Conservation (phyloP, 2,113 vertebrate genomes). For the Chaenocephalus aceratus region DNA sequence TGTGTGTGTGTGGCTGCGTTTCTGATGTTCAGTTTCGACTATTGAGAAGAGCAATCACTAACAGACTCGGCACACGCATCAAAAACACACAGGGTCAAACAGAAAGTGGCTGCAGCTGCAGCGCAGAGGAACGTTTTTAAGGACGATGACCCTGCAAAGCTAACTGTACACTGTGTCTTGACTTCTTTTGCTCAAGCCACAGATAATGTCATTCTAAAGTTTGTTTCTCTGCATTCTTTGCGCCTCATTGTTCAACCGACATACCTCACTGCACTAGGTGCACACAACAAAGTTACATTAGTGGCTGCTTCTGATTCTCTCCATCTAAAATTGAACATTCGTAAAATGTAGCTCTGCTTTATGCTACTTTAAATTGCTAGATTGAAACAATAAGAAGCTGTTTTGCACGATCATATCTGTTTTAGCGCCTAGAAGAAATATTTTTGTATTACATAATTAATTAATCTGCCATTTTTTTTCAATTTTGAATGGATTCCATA, state of each 20-base stretch:
- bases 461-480: too few relatives aligned
- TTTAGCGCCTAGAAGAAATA: too few relatives aligned
- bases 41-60: conserved; percentile 57
- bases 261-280: not conserved
- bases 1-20: conserved; percentile 27
- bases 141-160: conserved; percentile 62
- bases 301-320: conserved; percentile 8
- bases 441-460: too few relatives aligned
- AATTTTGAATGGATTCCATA: conserved; percentile 7
- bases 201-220: conserved; percentile 63
- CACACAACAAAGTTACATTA: conserved; percentile 18
- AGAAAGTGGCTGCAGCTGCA: conserved; percentile 24
- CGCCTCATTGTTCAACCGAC: conserved; percentile 42
- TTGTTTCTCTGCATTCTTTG: conserved; percentile 29
- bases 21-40: conserved; percentile 56
- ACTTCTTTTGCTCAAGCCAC: conserved; percentile 58
- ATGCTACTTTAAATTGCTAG: not conserved
- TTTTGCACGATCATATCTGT: not conserved
- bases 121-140: conserved; percentile 61
- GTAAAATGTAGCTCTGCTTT: not conserved
- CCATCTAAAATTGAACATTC: not conserved
- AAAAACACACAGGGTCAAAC: conserved; percentile 39
- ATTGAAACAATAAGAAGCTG: not conserved
- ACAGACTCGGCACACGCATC: conserved; percentile 48
- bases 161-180: conserved; percentile 58